Evolutionary conservation across 2,113 vertebrate species (phyloP), one percentile per base, ranked within the genome.

Genomic region (Meriones unguiculatus): DNA sequence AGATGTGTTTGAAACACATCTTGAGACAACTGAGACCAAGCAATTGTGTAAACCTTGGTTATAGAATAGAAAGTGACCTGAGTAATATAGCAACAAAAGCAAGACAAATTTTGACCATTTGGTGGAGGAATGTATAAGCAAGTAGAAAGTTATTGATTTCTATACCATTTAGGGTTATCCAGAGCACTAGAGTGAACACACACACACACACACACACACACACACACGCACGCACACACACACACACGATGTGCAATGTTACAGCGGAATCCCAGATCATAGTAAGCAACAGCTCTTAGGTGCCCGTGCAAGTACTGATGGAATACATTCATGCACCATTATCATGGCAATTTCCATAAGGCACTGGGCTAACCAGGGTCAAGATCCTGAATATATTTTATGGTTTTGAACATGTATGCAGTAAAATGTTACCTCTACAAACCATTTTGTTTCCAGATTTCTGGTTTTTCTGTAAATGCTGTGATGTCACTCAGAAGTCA

Each of bases 191-290:
- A 38, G 38, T 22, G 20, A 22, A 15, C 77, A 35, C 17, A 35
- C 50, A 50, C 52, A 57, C 17, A 50, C 8, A 30, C 50, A 54
- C 52, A 54, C 30, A 54, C 50, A 35, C 77, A 35, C 25, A 78
- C 6, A 52, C 28, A 78, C 46, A 76, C 14, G 18, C 14, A 32
- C 24, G 30, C 25, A 78, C 6, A 52, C 7, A 30, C 6, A 15
- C 11, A 54, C 76, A 78, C 15, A 54, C 1, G 35, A n/a, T 38
- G 85, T 59, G 7, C 25, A 87, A 38, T 46, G 28, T 28, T 32
- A 91, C 94, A 91, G 70, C 28, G 87, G 67, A 95, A 70, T 30
- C n/a, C 70, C 73, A 77, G 76, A 81, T 91, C n/a, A 20, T 25
- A 57, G 65, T 67, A 70, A 54, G 3, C 52, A 81, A 86, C 0